A percentile compares a stretch with the other conserved stretches of the same genome.
phyloP scores from a whole-genome alignment of 2,113 vertebrate species.

The Steatornis caripensis region DNA sequence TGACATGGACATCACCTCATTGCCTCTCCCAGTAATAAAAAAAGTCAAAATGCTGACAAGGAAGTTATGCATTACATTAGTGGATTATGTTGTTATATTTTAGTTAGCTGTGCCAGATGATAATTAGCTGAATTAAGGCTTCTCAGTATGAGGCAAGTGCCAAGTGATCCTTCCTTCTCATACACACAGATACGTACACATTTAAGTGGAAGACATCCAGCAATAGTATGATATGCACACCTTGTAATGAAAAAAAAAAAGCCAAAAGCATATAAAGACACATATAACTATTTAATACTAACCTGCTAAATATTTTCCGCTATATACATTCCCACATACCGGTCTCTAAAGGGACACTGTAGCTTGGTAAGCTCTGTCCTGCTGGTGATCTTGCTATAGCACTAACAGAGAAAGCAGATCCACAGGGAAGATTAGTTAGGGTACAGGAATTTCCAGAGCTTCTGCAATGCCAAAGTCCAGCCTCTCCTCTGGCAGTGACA shows the following conservation, averaged over 20 bases:
- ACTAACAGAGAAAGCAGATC: conserved; percentile 79
- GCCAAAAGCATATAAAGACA: neutral
- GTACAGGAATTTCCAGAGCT: conserved; percentile 72
- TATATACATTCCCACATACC: conserved; percentile 62
- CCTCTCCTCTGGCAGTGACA: conserved; percentile 71
- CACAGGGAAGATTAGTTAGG: conserved; percentile 81
- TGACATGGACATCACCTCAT: neutral
- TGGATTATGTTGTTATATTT: neutral
- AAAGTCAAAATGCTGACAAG: neutral
- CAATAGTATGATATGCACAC: neutral
- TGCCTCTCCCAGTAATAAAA: neutral
- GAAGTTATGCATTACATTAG: neutral
- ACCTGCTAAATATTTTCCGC: neutral
- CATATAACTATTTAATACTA: neutral
- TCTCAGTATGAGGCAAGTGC: neutral
- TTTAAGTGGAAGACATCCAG: neutral
- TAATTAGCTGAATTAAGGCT: neutral
- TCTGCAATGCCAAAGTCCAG: conserved; percentile 71
- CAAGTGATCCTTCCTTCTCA: neutral
- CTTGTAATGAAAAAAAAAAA: neutral
- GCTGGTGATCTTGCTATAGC: conserved; percentile 74
- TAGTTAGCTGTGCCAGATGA: neutral
- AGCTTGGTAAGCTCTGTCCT: conserved; percentile 86
- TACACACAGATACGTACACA: neutral
- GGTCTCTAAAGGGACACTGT: conserved; percentile 83